These are phyloP conservation scores for Strigamia transsilvanica DNA, from an alignment of 2,888 invertebrate species.

Conservation along the genomic window DNA sequence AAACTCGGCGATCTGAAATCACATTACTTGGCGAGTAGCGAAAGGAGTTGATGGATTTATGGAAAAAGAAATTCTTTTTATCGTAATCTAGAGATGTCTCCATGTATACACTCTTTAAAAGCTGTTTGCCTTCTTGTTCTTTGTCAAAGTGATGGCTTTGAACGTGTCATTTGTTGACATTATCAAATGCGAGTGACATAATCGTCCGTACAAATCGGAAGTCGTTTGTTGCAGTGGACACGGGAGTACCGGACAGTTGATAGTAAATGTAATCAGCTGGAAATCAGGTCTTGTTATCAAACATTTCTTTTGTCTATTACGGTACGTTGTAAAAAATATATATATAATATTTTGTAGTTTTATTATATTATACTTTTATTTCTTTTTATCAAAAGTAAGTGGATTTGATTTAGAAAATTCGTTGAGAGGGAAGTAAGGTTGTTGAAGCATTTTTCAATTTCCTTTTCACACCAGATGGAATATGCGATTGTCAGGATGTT, in stretches of 20 bases:
- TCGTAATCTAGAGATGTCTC: conserved; percentile 15
- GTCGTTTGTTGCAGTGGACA: conserved; percentile 21
- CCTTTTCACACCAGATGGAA: conserved; percentile 28
- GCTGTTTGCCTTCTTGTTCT: conserved; percentile 23
- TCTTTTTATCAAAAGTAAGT: neutral
- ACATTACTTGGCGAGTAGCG: neutral
- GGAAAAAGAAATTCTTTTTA: conserved; percentile 7
- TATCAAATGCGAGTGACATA: conserved; percentile 17
- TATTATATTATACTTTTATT: neutral
- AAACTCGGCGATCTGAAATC: neutral
- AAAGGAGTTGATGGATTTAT: neutral
- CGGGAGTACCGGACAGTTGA: neutral
- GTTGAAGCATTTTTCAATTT: conserved; percentile 43
- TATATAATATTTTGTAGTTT: conserved; percentile 1
- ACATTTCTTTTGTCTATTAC: neutral
- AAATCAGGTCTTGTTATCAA: neutral
- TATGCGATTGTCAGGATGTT: conserved; percentile 5
- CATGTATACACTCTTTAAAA: neutral
- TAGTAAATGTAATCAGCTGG: neutral
- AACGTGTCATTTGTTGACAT: conserved; percentile 33
- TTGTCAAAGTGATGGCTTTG: conserved; percentile 24
- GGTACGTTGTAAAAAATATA: neutral
- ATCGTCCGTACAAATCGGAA: conserved; percentile 14
- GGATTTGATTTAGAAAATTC: neutral
- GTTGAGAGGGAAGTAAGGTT: conserved; percentile 22